Evolutionary conservation across 2,797 vertebrate species (phyloP).

Genomic region (Anabas testudineus): DNA sequence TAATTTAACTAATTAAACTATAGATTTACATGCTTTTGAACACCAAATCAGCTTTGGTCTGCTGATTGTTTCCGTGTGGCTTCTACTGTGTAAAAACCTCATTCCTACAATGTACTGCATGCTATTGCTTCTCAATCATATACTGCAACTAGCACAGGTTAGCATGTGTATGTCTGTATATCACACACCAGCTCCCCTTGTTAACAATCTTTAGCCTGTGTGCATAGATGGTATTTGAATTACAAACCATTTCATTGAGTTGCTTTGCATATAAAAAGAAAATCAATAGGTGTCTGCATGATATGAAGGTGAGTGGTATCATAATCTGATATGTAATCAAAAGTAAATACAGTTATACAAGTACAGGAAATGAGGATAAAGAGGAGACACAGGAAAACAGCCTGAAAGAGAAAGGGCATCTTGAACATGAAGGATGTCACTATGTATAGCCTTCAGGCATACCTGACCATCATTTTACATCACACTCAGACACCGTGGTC

Average conservation of each 20-base stretch:
- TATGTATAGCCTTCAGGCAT: constrained; percentile 27
- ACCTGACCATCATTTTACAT: constrained; percentile 31
- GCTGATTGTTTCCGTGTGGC: no score
- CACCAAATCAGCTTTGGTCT: no score
- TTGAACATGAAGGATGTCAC: constrained; percentile 49
- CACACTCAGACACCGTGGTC: constrained; percentile 1
- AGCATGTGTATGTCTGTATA: not conserved
- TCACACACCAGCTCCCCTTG: not conserved
- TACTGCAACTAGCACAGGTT: not conserved
- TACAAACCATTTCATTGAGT: constrained; percentile 11
- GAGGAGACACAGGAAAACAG: constrained; percentile 29
- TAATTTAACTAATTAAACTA: no score
- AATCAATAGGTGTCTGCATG: constrained; percentile 8
- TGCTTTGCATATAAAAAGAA: constrained; percentile 45
- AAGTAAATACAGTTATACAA: constrained; percentile 55
- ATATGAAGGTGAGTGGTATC: constrained; percentile 34
- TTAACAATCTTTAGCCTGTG: not conserved
- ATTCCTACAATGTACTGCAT: no score
- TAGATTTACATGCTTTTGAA: no score
- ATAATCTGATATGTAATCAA: constrained; percentile 13
- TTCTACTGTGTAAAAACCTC: no score
- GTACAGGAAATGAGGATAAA: constrained; percentile 43
- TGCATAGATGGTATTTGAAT: not conserved
- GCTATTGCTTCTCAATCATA: not conserved
- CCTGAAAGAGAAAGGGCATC: constrained; percentile 14